Conservation (phyloP, 2,888 invertebrate genomes). For the Rhyacophila evoluta region DNA sequence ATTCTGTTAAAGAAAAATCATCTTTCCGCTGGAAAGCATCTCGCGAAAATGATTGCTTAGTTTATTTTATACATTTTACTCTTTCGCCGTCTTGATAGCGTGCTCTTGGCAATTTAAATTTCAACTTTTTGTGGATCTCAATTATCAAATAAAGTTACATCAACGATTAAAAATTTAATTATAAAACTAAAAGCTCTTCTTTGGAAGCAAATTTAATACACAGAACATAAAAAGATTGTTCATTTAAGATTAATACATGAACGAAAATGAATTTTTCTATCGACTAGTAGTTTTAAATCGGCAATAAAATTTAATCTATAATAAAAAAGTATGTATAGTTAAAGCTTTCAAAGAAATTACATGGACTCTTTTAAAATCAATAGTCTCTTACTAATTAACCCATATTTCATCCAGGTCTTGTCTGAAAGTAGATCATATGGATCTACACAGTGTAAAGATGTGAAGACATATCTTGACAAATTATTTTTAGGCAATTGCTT, state of each 20-base stretch:
- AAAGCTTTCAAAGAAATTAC: no score
- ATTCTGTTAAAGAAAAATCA: background rate
- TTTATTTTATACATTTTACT: background rate
- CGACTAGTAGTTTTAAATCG: no score
- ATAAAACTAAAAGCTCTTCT: background rate
- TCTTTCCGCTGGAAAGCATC: background rate
- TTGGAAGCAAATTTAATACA: background rate
- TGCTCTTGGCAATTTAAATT: constrained; percentile 11
- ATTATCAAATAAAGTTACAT: background rate
- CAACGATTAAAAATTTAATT: background rate
- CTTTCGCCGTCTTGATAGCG: background rate
- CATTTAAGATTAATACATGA: background rate
- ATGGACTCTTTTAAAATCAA: no score
- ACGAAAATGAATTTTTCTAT: no score
- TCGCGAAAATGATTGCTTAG: background rate
- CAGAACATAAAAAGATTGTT: background rate
- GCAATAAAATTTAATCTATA: no score
- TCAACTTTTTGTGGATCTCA: background rate
- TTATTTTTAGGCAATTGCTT: no score
- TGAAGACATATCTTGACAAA: no score
- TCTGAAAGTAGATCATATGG: no score
- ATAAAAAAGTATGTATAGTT: no score
- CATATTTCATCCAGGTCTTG: no score
- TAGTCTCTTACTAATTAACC: no score
- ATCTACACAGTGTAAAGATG: no score